Conservation (phyloP, 2,888 invertebrate species). For the Eristalis tenax region DNA sequence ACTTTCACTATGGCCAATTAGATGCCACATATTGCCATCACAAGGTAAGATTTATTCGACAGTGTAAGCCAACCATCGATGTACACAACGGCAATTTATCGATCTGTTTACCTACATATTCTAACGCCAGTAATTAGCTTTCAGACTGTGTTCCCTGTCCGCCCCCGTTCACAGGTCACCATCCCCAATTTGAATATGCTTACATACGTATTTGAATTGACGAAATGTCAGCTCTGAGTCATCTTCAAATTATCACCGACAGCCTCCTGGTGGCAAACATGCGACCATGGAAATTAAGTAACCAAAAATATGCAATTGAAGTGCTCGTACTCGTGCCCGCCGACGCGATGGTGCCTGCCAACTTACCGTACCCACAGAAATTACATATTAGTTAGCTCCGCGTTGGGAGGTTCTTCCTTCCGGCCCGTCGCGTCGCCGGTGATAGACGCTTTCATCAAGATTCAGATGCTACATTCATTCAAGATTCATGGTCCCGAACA, state of each 20-base stretch:
- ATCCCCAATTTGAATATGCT: background rate
- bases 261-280: background rate
- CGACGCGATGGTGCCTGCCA: background rate
- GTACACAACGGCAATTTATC: background rate
- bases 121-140: background rate
- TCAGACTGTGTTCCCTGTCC: background rate
- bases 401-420: conserved; percentile 23
- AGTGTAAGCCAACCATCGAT: background rate
- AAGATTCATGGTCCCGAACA: conserved; percentile 54
- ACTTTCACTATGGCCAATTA: background rate
- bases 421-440: background rate
- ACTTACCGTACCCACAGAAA: conserved; percentile 23
- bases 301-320: background rate
- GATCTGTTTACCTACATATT: background rate
- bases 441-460: conserved; percentile 32
- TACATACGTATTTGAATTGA: background rate
- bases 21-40: background rate
- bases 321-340: background rate
- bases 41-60: background rate
- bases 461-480: conserved; percentile 53
- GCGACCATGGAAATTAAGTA: background rate
- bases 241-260: background rate
- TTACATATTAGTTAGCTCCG: conserved; percentile 55
- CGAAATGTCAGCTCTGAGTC: background rate
- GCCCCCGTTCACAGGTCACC: background rate